Evolutionary conservation across 2,113 vertebrate genomes (phyloP), one percentile per base, ranked within the genome.

Genomic region (Cynopterus brachyotis): DNA sequence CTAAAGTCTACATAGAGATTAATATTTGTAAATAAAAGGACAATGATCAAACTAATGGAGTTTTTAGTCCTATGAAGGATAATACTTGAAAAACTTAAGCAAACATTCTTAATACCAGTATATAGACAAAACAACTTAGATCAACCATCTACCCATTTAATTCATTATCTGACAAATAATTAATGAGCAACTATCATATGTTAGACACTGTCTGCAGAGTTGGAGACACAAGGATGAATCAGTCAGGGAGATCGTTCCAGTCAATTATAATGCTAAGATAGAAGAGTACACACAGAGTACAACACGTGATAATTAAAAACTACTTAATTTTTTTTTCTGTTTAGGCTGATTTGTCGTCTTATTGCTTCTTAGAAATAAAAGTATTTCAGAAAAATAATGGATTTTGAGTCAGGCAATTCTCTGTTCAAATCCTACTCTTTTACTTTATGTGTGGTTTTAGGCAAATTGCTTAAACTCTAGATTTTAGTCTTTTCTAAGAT

Each of bases 1-100:
- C 24, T 69, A 3, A 81, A 45, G 28, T 82, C 35, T 30, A 76
- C 57, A 86, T 1, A 80, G 9, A 95, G 45, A 37, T 55, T 93
- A 82, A 81, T 50, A 20, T 83, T 53, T 96, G 40, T 24, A 93
- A 67, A 75, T 73, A 93, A 82, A 83, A 92, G 37, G 9, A 93
- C 55, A 91, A 60, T 87, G 28, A 73, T 72, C 30, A 87, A 90
- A 75, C 9, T 73, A 91, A 78, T 55, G 32, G 66, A 90, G 30
- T 64, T 76, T 89, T 86, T 53, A 93, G 53, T 89, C 6, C 42
- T 82, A 64, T 57, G 30, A 89, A 94, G 28, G 57, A 82, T 73
- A 93, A n/a, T 45, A 72, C 81, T 50, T 53, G 69, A 22, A 24
- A 66, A 72, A 59, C 6, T 73, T 78, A 75, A 73, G 9, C n/a